Percentiles rank a stretch among this genome's conserved stretches.
Conservation (phyloP, 2,888 invertebrate genomes). For the Meliscaeva auricollis region DNA sequence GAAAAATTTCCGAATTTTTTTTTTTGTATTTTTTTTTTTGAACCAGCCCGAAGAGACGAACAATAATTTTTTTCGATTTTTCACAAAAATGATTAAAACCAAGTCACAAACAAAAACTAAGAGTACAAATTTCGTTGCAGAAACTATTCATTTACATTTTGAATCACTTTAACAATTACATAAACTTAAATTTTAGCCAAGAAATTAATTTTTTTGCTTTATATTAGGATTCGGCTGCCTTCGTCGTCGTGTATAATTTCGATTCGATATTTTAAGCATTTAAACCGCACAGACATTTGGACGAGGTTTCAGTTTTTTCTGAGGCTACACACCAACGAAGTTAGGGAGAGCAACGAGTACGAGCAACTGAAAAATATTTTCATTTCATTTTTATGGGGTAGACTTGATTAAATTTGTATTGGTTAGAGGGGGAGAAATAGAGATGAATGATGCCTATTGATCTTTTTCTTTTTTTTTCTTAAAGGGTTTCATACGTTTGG, state of each 20-base stretch:
- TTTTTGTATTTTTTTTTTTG: conserved; percentile 14
- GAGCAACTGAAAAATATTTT: conserved; percentile 48
- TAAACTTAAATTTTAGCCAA: conserved; percentile 33
- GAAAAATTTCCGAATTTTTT: conserved; percentile 10
- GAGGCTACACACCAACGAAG: conserved; percentile 42
- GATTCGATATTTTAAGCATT: conserved; percentile 31
- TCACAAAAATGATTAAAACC: conserved; percentile 12
- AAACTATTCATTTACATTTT: conserved; percentile 7
- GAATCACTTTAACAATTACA: conserved; percentile 18
- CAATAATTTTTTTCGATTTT: conserved; percentile 5
- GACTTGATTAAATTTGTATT: conserved; percentile 23
- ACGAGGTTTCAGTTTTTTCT: not conserved
- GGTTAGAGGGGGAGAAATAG: conserved; percentile 39
- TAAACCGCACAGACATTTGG: conserved; percentile 52
- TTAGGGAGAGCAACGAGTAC: conserved; percentile 38
- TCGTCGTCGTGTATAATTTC: conserved; percentile 40
- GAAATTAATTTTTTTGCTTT: not conserved
- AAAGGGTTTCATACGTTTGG: conserved; percentile 10
- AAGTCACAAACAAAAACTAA: conserved; percentile 35
- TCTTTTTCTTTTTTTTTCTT: conserved; percentile 44
- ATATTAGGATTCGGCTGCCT: conserved; percentile 27
- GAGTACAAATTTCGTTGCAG: conserved; percentile 22
- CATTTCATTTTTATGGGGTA: conserved; percentile 35
- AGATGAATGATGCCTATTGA: conserved; percentile 34
- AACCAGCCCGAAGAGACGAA: conserved; percentile 14